Conservation (phyloP, 2,113 vertebrate species). For the Cathartes aura region DNA sequence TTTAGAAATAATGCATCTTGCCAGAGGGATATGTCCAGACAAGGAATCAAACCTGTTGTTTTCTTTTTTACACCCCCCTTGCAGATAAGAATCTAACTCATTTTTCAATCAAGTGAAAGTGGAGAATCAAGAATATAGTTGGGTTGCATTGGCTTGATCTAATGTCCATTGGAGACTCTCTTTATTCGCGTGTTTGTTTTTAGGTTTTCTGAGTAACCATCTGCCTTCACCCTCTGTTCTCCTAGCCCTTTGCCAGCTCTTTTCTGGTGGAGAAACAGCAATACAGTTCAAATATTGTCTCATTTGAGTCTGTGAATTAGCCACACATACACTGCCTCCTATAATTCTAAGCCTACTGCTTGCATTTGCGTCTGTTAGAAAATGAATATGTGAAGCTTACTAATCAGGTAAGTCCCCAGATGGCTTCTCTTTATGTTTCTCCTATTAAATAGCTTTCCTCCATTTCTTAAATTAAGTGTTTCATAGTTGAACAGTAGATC, state of each 20-base stretch:
- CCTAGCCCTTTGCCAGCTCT: neutral
- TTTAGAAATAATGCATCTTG: neutral
- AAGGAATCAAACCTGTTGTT: neutral
- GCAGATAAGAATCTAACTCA: neutral
- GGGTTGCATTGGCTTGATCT: neutral
- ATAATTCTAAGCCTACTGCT: neutral
- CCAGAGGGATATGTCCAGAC: neutral
- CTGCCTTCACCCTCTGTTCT: neutral
- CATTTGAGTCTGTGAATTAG: neutral
- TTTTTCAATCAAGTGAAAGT: neutral
- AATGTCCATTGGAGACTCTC: neutral
- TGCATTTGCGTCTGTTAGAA: neutral
- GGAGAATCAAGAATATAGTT: neutral
- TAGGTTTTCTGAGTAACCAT: neutral
- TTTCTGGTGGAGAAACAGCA: neutral
- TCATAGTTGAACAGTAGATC: constrained; percentile 21
- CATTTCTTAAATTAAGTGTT: constrained; percentile 21
- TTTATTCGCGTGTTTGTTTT: neutral
- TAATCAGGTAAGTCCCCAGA: neutral
- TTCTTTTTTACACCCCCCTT: neutral
- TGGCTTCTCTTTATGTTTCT: neutral
- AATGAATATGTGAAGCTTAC: neutral
- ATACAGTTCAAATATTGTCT: neutral
- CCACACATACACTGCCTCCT: neutral
- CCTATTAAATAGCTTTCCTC: neutral